These are phyloP conservation scores for Xylota sylvarum DNA, from an alignment of 2,888 invertebrate species.

Conservation along the genomic window DNA sequence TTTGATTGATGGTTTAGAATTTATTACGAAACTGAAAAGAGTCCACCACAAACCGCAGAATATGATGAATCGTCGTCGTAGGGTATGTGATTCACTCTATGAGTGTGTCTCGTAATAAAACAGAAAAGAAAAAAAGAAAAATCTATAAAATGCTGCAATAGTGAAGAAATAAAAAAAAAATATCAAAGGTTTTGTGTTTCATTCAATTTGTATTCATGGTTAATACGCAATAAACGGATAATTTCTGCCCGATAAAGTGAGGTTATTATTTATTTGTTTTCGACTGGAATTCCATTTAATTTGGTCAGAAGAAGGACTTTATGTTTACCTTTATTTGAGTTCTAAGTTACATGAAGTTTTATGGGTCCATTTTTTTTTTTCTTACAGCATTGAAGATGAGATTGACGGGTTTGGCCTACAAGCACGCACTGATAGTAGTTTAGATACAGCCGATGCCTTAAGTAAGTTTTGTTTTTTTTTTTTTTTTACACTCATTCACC, in stretches of 20 bases:
- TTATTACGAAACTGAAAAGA: conserved; percentile 45
- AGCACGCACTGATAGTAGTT: conserved; percentile 31
- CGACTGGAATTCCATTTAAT: conserved; percentile 11
- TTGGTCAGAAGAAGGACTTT: conserved; percentile 8
- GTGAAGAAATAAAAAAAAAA: not conserved
- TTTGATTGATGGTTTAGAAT: conserved; percentile 60
- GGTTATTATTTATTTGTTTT: conserved; percentile 24
- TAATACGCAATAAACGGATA: conserved; percentile 44
- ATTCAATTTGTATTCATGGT: conserved; percentile 58
- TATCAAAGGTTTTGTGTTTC: conserved; percentile 21
- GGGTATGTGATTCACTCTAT: conserved; percentile 41
- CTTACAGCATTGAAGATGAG: conserved; percentile 62
- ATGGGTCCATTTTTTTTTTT: not conserved
- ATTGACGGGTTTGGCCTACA: conserved; percentile 43
- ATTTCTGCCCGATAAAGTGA: conserved; percentile 11
- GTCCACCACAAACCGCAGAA: conserved; percentile 9
- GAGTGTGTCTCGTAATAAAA: conserved; percentile 34
- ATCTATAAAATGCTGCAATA: conserved; percentile 25
- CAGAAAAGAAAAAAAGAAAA: conserved; percentile 7
- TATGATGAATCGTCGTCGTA: conserved; percentile 37
- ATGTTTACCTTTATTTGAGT: not conserved
- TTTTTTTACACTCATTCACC: not conserved
- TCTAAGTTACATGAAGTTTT: not conserved
- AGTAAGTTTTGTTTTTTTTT: conserved; percentile 27
- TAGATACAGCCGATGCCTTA: conserved; percentile 31